Evolutionary conservation across 2,113 vertebrate species (phyloP), one percentile per base, ranked within the genome.

Genomic region (Jaculus jaculus): DNA sequence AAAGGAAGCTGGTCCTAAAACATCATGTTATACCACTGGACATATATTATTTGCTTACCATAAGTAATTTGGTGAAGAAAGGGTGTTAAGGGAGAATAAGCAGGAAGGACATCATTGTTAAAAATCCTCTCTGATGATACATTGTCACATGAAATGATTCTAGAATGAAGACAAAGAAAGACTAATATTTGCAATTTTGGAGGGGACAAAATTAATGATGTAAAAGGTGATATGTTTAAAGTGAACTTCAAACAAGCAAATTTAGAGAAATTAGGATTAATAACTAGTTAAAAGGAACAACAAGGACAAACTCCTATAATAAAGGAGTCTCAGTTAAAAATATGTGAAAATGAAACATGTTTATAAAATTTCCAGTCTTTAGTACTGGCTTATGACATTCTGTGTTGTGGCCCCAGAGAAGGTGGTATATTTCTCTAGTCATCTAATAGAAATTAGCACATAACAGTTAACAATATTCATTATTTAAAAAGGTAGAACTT

Each of bases 71-170:
- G 7, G 20, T 15, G 3, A 63, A 15, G 10, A 30, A 85, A 11
- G 7, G 1, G 1, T 2, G 32, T 32, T 39, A 12, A 26, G 10
- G 21, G 11, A 42, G 60, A 73, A 74, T 28, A 4, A 0, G 2
- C 28, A 37, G 3, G 37, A 39, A n/a, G 32, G 13, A 39, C 10
- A 71, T 66, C 26, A 65, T 74, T 66, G n/a, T 58, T 58, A 37
- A 66, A 68, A 15, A 77, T 30, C n/a, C 4, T 34, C 24, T 93
- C 42, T 61, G 12, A 65, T 77, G 24, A 39, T 26, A 28, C 28
- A 84, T 73, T 2, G 66, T 6, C 12, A 60, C 7, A 15, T 12
- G 5, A 89, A 69, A 13, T 17, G 17, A 71, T 84, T 73, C 9
- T 32, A 39, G 82, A 63, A 10, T 60, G 69, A 79, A 42, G 18